Base-by-base conservation (phyloP, 2,888 invertebrate species). In the Elgonia sp. region DNA sequence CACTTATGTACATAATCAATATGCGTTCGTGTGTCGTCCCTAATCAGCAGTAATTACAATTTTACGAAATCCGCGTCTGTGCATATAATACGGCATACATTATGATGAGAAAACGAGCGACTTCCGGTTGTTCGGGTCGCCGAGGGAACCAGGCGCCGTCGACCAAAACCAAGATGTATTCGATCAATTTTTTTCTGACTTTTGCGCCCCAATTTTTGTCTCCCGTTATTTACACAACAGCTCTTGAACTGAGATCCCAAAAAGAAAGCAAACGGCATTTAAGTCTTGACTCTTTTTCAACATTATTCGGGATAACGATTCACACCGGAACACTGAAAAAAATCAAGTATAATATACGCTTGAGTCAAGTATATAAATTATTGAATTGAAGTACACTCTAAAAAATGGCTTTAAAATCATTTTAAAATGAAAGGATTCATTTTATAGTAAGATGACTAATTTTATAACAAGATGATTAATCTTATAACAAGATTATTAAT, bases 41-140 rank as follows among this genome's bases (percentile, higher is more conserved):
- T 73, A 70, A 84, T 82, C 81, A 82, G 85, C 82, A 72, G 82
- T 88, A 85, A 85, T 88, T 85, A 85, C 81, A 85, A 88, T 88
- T 88, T 88, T 73, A 85, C 84, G 88, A 83, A 88, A 83, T 88
- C 69, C 76, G 77, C 82, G 88, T 55, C 85, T 88, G 85, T 85
- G 77, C 79, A 79, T 79, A 72, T 75, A 69, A 72, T 79, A 79
- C 67, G 79, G 55, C 57, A 62, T 72, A 80, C 67, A 69, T 40
- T 40, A 57, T 40, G 60, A 80, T 14, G 18, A 67, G 77, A 67
- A 82, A 73, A 80, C 83, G 70, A 84, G 84, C 83, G 72, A 75
- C 84, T 75, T 84, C 70, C 80, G 83, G 69, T 18, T 53, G 39
- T 46, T 12, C 46, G 46, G 46, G 46, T 46, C 46, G 14, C 46